These are phyloP conservation scores for Andrena bucephala DNA, from an alignment of 2,888 invertebrate genomes.

Conservation along the genomic window DNA sequence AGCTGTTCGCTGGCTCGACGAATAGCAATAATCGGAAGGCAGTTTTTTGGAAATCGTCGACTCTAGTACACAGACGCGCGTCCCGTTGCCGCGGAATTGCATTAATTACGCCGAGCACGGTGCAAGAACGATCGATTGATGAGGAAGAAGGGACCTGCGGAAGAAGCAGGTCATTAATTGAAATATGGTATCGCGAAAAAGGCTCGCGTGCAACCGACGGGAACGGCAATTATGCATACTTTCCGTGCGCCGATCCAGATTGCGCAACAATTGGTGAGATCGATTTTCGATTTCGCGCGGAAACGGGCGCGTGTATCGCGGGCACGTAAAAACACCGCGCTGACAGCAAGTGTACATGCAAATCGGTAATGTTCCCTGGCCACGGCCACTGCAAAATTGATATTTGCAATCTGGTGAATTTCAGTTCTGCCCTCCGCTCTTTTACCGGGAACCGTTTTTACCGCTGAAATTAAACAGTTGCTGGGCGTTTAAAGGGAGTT, in stretches of 20 bases:
- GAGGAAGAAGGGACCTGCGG: background rate
- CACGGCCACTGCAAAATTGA: background rate
- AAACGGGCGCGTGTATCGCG: conserved; percentile 6
- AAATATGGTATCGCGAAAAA: conserved; percentile 31
- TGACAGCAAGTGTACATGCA: conserved; percentile 11
- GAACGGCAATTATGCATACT: conserved; percentile 40
- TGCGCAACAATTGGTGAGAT: conserved; percentile 31
- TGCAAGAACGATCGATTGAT: conserved; percentile 4
- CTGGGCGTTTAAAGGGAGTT: background rate
- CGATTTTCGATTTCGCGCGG: conserved; percentile 41
- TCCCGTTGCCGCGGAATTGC: background rate
- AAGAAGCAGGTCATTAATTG: conserved; percentile 37
- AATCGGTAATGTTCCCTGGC: conserved; percentile 9
- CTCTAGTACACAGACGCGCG: background rate
- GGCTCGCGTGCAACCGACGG: conserved; percentile 21
- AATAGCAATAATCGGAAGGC: background rate
- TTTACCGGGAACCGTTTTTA: background rate
- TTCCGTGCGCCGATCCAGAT: conserved; percentile 29
- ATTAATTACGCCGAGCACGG: background rate
- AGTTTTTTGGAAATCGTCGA: background rate
- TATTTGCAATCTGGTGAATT: background rate
- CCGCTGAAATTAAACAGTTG: background rate
- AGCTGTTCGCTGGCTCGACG: background rate
- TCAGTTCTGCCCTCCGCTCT: background rate
- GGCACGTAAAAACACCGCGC: conserved; percentile 14